Evolutionary conservation across 2,797 vertebrate genomes (phyloP).

Genomic region (Sebastolobus alascanus): DNA sequence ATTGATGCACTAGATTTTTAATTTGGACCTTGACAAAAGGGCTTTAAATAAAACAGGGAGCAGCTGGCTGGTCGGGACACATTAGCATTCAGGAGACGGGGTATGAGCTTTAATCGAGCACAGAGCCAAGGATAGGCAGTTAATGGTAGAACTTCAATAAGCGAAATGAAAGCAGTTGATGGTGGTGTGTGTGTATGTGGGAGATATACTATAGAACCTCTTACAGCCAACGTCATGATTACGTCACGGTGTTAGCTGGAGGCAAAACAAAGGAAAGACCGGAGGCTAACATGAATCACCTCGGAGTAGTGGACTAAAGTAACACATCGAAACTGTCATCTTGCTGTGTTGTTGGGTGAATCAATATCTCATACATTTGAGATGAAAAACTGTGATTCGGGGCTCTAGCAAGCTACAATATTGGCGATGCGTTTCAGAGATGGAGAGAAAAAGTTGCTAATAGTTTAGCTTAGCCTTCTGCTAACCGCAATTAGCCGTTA

Average conservation of each 20-base stretch:
- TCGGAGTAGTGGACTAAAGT: too few relatives aligned
- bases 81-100: constrained; percentile 58
- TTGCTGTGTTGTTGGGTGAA: too few relatives aligned
- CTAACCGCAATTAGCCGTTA: too few relatives aligned
- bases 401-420: too few relatives aligned
- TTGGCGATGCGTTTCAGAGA: too few relatives aligned
- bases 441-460: too few relatives aligned
- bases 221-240: neutral
- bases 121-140: constrained; percentile 23
- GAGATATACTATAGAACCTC: neutral
- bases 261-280: too few relatives aligned
- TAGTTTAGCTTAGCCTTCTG: too few relatives aligned
- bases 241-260: neutral
- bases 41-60: constrained; percentile 62
- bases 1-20: constrained; percentile 64
- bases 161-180: constrained; percentile 3
- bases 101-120: constrained; percentile 29
- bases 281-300: too few relatives aligned
- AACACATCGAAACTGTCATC: too few relatives aligned
- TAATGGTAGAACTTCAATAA: constrained; percentile 18
- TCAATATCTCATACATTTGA: too few relatives aligned
- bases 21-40: constrained; percentile 70
- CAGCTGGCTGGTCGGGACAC: constrained; percentile 41
- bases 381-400: too few relatives aligned
- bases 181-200: neutral